phyloP scores from a whole-genome alignment of 1,140 invertebrate genomes.

The Cherax destructor region DNA sequence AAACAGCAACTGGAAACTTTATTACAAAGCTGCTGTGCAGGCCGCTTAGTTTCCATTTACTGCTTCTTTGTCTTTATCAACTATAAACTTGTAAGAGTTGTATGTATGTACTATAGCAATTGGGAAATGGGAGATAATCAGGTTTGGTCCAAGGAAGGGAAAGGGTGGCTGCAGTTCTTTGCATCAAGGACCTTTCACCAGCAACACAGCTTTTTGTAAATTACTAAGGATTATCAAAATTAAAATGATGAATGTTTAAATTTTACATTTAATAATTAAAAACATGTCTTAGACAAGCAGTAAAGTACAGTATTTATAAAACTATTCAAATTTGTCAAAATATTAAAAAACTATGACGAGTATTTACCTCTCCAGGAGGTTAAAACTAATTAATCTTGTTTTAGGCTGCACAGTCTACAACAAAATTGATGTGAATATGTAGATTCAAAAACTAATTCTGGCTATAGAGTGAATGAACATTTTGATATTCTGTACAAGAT shows the following conservation, averaged over 20 bases:
- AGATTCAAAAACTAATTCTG: neutral
- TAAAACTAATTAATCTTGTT: neutral
- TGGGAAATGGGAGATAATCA: no score
- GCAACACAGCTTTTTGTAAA: no score
- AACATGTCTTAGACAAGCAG: neutral
- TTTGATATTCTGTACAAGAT: neutral
- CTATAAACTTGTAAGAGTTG: no score
- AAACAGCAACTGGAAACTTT: no score
- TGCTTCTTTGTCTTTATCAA: no score
- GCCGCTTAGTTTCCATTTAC: no score
- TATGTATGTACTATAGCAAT: no score
- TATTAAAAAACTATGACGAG: neutral
- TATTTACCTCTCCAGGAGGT: neutral
- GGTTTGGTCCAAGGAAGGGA: no score
- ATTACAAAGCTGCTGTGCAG: no score
- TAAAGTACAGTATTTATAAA: neutral
- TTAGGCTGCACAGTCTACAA: neutral
- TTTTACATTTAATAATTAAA: neutral
- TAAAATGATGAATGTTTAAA: neutral
- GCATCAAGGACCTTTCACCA: no score
- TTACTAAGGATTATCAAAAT: neutral
- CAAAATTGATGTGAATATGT: neutral
- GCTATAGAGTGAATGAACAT: neutral
- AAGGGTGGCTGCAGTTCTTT: no score
- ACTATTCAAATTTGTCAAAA: neutral